Conservation (phyloP, 1,140 invertebrate species). For the Andricus grossulariae region DNA sequence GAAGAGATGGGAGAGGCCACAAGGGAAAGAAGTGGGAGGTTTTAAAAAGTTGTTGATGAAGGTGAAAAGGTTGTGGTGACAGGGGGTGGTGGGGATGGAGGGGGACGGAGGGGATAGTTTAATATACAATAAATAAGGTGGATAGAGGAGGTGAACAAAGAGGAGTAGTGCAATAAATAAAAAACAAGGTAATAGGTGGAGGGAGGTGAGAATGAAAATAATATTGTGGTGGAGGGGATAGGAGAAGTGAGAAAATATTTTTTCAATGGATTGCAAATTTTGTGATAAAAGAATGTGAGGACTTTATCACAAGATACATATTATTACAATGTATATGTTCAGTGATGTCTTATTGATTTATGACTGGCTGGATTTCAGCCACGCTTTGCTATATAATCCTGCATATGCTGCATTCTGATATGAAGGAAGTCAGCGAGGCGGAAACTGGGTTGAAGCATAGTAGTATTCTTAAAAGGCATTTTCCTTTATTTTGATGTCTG, state of each 20-base stretch:
- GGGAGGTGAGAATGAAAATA: neutral
- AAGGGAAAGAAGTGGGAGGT: too few species aligned
- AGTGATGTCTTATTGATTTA: constrained; percentile 20
- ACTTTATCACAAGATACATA: neutral
- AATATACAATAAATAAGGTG: too few species aligned
- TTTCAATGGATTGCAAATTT: too few species aligned
- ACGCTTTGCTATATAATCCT: neutral
- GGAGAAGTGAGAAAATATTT: too few species aligned
- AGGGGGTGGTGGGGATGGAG: too few species aligned
- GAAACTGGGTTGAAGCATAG: constrained; percentile 15
- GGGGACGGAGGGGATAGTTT: too few species aligned
- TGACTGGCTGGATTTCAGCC: neutral
- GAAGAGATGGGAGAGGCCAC: too few species aligned
- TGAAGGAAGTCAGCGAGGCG: constrained; percentile 14
- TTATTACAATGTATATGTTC: constrained; percentile 3
- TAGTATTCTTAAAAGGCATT: constrained; percentile 65
- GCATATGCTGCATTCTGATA: constrained; percentile 29
- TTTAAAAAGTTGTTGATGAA: too few species aligned
- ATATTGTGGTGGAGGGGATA: neutral
- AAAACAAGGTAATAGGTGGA: neutral
- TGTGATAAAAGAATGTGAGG: too few species aligned
- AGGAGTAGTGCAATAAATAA: neutral
- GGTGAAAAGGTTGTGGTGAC: too few species aligned
- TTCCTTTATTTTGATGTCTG: constrained; percentile 1
- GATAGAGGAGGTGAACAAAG: too few species aligned